Evolutionary conservation across 2,797 vertebrate species (phyloP), one percentile per base, ranked within the genome.

Genomic region (Eleutherodactylus coqui): DNA sequence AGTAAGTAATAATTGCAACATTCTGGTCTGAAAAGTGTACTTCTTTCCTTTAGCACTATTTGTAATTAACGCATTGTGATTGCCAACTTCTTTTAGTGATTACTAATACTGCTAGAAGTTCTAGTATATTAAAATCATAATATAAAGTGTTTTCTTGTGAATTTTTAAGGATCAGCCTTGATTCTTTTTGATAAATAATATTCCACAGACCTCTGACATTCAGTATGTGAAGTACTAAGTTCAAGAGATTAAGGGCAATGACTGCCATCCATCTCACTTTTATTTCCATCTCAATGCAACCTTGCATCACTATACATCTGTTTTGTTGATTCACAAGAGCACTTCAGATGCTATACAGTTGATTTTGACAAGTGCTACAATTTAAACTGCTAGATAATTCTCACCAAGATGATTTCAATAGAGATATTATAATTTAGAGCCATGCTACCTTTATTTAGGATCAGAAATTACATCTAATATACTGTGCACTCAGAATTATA

Each of bases 281-380:
- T 93, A 91, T 93, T 96, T 96, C 95, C 94, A 93, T 96, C 95
- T 95, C 94, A 93, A 94, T 94, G 95, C 95, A 92, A 93, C 91
- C 92, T 93, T 94, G 94, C 96, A 95, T 96, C 91, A 92, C 95
- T 95, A 96, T 96, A 97, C 95, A 94, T 96, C 95, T 96, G 96
- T 97, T 97, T 98, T 97, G 96, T 97, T 98, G 97, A 99, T 99
- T 99, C 97, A 97, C 95, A 97, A 97, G 96, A 96, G 96, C 96
- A 95, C 96, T 96, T 95, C 96, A 98, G 94, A 97, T 94, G 95
- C 96, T 95, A 96, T 95, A 90, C 95, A 96, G 95, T 95, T 96
- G 96, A 96, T 96, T 97, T 95, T 96, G 95, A 96, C 94, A 92
- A 95, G 95, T 94, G 94, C 94, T 95, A 93, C 94, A 95, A 94